Base-by-base conservation (phyloP, 2,113 vertebrate genomes). In the Eptatretus burgeri region DNA sequence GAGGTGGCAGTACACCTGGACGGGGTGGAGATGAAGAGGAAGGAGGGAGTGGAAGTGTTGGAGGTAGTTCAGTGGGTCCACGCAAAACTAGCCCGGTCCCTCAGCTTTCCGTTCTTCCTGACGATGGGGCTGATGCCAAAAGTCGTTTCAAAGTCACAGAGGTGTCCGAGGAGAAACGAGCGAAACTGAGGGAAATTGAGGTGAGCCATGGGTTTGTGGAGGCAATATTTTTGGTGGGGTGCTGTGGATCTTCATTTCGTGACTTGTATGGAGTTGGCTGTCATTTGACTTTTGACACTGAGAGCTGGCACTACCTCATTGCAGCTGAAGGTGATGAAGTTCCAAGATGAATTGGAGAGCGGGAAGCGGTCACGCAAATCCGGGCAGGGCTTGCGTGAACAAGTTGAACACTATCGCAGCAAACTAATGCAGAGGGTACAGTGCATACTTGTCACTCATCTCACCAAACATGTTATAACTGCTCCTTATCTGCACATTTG, bases 251-350 rank as follows among this genome's bases (percentile, higher is more conserved):
- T 41, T 41, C 27, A 41, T 41, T 41, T 41, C 3, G 27, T 41
- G 27, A 41, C 27, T 41, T 41, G 27, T 41, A 41, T 41, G 27
- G 27, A 41, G 27, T 41, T 41, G 27, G 3, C 27, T 41, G 27
- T 41, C 27, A 41, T 41, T 41, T 41, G 27, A 41, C 3, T 41
- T 41, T 41, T 41, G 27, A 41, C 27, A 41, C 3, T 7, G 27
- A 41, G 27, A 41, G 7, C 27, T 41, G 27, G 27, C 27, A 41
- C 7, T 67, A 50, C 64, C 65, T 20, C 2, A 65, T 73, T 66
- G 66, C 72, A 98, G 91, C 81, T 98, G 63, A 98, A 98, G 72
- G 93, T 98, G 68, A 96, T 96, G 85, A 98, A 98, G 76, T 98
- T 98, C 77, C 89, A 98, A 70, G 93, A 98, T 76, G 93, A 98